Evolutionary conservation across 2,797 vertebrate genomes (phyloP).

Genomic region (Synanceia verrucosa): DNA sequence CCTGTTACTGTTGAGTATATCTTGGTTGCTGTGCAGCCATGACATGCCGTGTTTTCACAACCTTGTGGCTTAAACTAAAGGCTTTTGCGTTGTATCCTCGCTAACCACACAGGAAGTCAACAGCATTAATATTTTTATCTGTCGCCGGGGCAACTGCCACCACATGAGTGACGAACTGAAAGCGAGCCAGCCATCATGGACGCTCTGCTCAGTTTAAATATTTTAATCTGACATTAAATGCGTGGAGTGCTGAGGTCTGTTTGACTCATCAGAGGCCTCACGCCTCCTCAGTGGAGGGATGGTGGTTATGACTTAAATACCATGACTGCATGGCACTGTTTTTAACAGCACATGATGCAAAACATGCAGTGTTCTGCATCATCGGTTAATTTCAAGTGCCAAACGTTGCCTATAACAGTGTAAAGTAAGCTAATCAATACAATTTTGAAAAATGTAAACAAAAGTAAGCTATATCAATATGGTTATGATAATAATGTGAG

Average conservation of each 20-base stretch:
- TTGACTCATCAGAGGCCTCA: background rate
- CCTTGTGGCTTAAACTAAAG: background rate
- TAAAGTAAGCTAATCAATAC: too few species aligned
- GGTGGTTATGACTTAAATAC: background rate
- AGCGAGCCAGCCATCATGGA: background rate
- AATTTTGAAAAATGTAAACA: too few species aligned
- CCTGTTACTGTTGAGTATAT: conserved; percentile 13
- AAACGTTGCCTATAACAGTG: too few species aligned
- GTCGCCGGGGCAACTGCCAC: conserved; percentile 37
- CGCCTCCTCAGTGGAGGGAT: too few species aligned
- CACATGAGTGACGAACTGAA: conserved; percentile 17
- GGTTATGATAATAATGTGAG: too few species aligned
- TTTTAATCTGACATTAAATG: background rate
- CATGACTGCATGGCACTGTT: background rate
- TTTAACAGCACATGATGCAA: too few species aligned
- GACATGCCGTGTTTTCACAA: conserved; percentile 17
- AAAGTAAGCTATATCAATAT: too few species aligned
- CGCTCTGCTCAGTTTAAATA: background rate
- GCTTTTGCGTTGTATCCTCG: conserved; percentile 13
- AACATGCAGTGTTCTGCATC: too few species aligned
- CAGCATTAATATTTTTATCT: conserved; percentile 58
- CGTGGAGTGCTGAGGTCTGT: background rate
- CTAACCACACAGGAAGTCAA: conserved; percentile 65
- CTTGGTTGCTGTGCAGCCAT: conserved; percentile 4
- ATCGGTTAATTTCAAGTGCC: background rate